phyloP scores from a whole-genome alignment of 2,888 invertebrate species.

The Heliconius charithonia region DNA sequence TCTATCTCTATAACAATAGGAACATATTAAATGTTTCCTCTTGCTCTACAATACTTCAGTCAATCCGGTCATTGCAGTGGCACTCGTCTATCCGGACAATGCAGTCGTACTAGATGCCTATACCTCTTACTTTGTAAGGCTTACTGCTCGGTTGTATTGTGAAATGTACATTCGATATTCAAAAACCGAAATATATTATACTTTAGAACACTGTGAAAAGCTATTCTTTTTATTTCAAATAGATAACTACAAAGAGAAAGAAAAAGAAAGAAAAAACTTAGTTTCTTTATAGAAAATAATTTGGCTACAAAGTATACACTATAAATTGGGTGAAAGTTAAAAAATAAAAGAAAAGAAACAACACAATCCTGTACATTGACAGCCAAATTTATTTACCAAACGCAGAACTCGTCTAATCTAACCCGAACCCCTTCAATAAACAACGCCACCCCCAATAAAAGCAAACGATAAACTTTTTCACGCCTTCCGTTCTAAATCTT shows the following conservation, averaged over 20 bases:
- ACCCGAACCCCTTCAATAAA: slow-evolving; percentile 24
- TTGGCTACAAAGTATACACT: slow-evolving; percentile 2
- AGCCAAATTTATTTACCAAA: slow-evolving; percentile 19
- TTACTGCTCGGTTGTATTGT: slow-evolving; percentile 12
- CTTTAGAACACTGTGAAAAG: background rate
- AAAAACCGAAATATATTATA: background rate
- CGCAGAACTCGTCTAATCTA: slow-evolving; percentile 25
- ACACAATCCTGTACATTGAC: background rate
- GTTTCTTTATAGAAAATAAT: background rate
- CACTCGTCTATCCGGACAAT: background rate
- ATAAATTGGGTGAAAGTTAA: slow-evolving; percentile 5
- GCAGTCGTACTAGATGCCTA: slow-evolving; percentile 16
- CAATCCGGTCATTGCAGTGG: slow-evolving; percentile 12
- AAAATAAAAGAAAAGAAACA: slow-evolving; percentile 4
- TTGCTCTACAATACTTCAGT: background rate
- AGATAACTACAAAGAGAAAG: background rate
- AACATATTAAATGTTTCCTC: background rate
- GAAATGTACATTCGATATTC: slow-evolving; percentile 1
- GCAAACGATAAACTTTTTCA: slow-evolving; percentile 38
- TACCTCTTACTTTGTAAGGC: slow-evolving; percentile 1
- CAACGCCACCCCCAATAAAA: slow-evolving; percentile 26
- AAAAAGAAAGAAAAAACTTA: background rate
- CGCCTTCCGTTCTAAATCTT: slow-evolving; percentile 41
- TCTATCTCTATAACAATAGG: background rate
- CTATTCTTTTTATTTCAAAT: background rate